Percentiles rank a stretch among this genome's conserved stretches.
These are phyloP conservation scores for Euura saliciscinereae DNA, from an alignment of 1,140 invertebrate genomes.

Conservation along the genomic window DNA sequence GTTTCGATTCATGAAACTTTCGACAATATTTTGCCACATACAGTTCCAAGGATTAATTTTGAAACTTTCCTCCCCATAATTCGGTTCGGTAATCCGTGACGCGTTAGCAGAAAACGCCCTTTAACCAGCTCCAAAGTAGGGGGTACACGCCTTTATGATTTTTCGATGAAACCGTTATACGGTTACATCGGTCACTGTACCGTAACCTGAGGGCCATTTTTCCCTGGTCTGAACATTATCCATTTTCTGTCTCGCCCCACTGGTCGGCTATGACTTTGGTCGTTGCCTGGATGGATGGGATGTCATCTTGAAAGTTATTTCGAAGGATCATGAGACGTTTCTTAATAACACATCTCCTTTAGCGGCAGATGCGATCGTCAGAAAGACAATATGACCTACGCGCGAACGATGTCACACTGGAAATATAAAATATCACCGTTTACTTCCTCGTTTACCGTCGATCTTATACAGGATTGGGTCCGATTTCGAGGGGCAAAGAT, in stretches of 20 bases:
- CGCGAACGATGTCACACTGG: slow-evolving; percentile 44
- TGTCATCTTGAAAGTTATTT: slow-evolving; percentile 6
- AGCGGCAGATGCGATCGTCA: slow-evolving; percentile 13
- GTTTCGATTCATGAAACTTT: no score
- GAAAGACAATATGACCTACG: slow-evolving; percentile 43
- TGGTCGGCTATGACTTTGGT: neutral
- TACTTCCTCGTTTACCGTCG: slow-evolving; percentile 28
- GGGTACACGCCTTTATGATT: neutral
- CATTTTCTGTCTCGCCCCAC: neutral
- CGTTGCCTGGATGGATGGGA: slow-evolving; percentile 3
- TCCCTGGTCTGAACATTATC: neutral
- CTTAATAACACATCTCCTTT: slow-evolving; percentile 40
- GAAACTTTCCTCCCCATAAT: no score
- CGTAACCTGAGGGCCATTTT: slow-evolving; percentile 6
- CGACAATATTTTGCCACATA: no score
- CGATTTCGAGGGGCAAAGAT: no score
- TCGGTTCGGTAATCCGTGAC: no score
- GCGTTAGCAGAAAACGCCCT: neutral
- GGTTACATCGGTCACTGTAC: neutral
- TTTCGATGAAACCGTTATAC: slow-evolving; percentile 7
- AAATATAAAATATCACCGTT: slow-evolving; percentile 45
- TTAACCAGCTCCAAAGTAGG: neutral
- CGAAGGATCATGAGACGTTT: slow-evolving; percentile 13
- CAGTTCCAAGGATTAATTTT: no score
- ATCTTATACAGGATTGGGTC: no score